Base-by-base conservation (phyloP, 2,797 vertebrate genomes). In the Rhyacichthys aspro region DNA sequence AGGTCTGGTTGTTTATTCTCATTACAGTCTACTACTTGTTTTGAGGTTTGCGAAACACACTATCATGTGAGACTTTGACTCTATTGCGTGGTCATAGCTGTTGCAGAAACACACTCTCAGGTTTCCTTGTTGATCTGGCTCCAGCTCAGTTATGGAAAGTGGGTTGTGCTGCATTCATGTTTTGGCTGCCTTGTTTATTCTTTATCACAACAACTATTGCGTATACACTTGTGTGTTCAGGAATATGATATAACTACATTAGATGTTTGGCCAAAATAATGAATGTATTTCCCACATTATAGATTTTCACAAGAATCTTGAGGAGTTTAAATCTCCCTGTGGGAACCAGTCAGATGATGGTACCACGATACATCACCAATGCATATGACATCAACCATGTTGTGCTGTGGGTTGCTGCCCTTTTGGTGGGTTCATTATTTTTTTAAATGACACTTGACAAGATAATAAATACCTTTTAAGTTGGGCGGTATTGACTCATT, bases 301-400 rank as follows among this genome's bases (percentile, higher is more conserved):
- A 98, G 97, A 96, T 99, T 86, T 99, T 99, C 84, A 99, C 97
- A 33, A 94, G 96, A 86, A 92, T 98, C 85, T 83, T 99, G 76
- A 94, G 97, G 81, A 98, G 96, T 79, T 90, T 99, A 68, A 98
- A 98, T 86, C 95, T 99, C 68, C 97, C 97, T 0, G 96, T 99
- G 55, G 97, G 97, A 70, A 98, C 95, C 77, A 95, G 94, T 89
- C 96, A 98, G 80, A 95, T 96, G 71, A 90, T 98, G 53, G 95
- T 98, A 48, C 90, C 96, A 39, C 93, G 96, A 71, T 97, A 96
- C 74, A 59, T 96, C 74, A 95, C 95, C 11, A 98, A 96, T 69
- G 94, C 95, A 64, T 99, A 98, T 3, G 97, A 99, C 67, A 95
- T 98, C 70, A 92, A 94, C 76, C 95, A 99, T 74, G 95, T 96